phyloP scores from a whole-genome alignment of 2,797 vertebrate species.

The Pangasius sanitwongsei region DNA sequence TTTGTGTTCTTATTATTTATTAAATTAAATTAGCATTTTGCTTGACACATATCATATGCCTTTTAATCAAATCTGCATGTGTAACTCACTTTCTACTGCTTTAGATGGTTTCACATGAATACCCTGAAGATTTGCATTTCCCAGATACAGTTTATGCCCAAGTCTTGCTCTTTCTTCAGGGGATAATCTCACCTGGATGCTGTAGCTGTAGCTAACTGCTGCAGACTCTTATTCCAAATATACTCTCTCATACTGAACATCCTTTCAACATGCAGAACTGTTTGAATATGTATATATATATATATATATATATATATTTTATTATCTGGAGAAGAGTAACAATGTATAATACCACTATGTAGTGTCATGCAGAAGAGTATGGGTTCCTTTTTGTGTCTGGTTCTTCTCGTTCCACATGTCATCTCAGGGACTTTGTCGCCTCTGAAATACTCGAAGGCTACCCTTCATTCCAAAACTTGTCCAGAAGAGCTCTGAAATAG shows the following conservation, averaged over 20 bases:
- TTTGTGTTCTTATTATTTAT: not conserved
- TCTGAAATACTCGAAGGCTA: not conserved
- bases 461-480: not conserved
- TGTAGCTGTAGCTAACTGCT: not conserved
- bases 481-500: not conserved
- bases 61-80: not conserved
- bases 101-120: not conserved
- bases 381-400: not conserved
- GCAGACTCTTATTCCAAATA: not conserved
- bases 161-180: not conserved
- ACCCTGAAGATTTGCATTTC: not conserved
- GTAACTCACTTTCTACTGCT: not conserved
- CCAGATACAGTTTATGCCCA: not conserved
- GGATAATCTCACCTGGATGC: not conserved
- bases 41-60: too few relatives aligned
- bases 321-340: not conserved
- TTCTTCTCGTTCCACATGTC: not conserved
- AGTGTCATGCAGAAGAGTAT: not conserved
- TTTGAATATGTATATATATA: not conserved
- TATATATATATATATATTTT: too few relatives aligned
- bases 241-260: not conserved
- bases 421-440: not conserved
- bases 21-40: not conserved
- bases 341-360: not conserved
- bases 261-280: not conserved